A percentile compares a stretch with the other conserved stretches of the same genome.
Conservation (phyloP, 1,140 invertebrate genomes). For the Caenorhabditis briggsae region DNA sequence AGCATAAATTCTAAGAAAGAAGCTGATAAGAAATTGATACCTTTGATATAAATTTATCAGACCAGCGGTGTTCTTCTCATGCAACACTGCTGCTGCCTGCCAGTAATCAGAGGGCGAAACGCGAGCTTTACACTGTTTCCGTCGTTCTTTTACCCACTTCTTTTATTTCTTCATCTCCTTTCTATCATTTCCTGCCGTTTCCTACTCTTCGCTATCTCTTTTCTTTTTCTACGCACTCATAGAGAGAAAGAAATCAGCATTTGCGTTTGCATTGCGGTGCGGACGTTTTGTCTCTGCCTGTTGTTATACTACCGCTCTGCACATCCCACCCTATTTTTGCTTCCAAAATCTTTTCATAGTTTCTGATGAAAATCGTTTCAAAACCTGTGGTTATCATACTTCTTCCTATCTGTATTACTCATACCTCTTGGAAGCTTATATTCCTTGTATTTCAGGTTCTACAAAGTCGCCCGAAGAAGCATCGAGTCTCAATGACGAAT, state of each 20-base stretch:
- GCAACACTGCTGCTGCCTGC: slow-evolving; percentile 7
- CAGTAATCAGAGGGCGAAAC: slow-evolving; percentile 33
- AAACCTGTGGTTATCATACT: not conserved
- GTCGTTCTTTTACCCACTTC: not conserved
- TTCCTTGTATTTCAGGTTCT: not conserved
- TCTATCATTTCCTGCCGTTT: slow-evolving; percentile 19
- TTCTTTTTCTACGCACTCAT: slow-evolving; percentile 50
- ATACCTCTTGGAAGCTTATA: not conserved
- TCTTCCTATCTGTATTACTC: too few relatives aligned
- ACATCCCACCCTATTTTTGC: not conserved
- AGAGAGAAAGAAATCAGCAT: slow-evolving; percentile 44
- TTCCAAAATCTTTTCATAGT: slow-evolving; percentile 1
- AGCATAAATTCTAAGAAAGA: too few relatives aligned
- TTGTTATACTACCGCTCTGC: slow-evolving; percentile 56
- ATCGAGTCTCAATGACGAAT: slow-evolving; percentile 19
- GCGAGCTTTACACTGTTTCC: slow-evolving; percentile 48
- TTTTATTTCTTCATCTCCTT: not conserved
- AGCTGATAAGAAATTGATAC: too few relatives aligned
- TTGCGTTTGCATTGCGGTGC: slow-evolving; percentile 54
- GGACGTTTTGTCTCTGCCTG: slow-evolving; percentile 54
- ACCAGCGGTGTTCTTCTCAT: slow-evolving; percentile 12
- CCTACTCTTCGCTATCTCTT: slow-evolving; percentile 25
- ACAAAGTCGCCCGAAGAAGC: not conserved
- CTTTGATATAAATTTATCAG: not conserved
- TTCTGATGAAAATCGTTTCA: not conserved